Base-by-base conservation (phyloP, 2,113 vertebrate species). In the Thomomys bottae region DNA sequence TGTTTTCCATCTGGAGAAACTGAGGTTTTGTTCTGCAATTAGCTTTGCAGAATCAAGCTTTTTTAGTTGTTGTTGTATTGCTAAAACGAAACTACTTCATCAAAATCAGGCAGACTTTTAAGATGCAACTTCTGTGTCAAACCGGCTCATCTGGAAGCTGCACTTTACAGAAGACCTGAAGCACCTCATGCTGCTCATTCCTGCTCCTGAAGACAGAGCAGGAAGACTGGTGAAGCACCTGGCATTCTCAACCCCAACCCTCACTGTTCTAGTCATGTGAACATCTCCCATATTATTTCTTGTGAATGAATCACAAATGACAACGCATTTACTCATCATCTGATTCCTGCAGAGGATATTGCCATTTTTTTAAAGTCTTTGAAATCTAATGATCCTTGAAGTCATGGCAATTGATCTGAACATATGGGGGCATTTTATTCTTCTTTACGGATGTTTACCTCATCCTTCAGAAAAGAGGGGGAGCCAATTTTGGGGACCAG, bases 361-460 rank as follows among this genome's bases (percentile, higher is more conserved):
- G 9, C 64, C 45, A 12, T 88, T 42, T 91, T 67, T 73, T 67
- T 78, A 42, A 78, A 24, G 2, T 57, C 78, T 95, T 91, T 94
- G 90, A 94, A 91, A 92, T 88, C 42, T 80, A 88, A 84, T 91
- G 83, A 86, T 86, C 67, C 83, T 71, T 92, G 89, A 93, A 88
- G 72, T 34, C 59, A 87, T 66, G 49, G 72, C 38, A 49, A 40
- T 92, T 24, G 21, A 38, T 84, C 75, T 84, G 88, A 94, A 93
- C 36, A 78, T 78, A 40, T 30, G 2, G 57, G 42, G 54, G 88
- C 26, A 70, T 63, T 64, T 77, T 42, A 40, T 18, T 80, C 71
- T 84, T 95, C 66, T 72, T 87, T 66, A 92, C 67, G 88, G 86
- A 89, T 70, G 71, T 76, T 71, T 61, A 67, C 23, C 34, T 85